Percentiles rank a stretch among this genome's conserved stretches.
These are phyloP conservation scores for Valencia hispanica DNA, from an alignment of 2,797 vertebrate species.

Conservation along the genomic window DNA sequence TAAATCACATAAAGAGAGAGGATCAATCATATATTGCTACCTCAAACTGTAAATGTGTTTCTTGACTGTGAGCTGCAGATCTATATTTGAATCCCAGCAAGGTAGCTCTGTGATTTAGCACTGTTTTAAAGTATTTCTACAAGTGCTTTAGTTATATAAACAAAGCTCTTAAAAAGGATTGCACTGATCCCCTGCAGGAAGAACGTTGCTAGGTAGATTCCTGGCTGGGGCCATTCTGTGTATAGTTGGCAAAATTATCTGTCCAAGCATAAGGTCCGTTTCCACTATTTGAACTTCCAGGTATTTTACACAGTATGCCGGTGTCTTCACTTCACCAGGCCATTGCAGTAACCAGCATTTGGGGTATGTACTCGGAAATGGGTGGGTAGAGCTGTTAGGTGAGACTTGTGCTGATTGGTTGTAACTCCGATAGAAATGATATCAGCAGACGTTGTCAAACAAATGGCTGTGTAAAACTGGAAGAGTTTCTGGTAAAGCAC, in stretches of 20 bases:
- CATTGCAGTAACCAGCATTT: too few species aligned
- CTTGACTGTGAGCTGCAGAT: slow-evolving; percentile 1
- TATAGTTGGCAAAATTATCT: not conserved
- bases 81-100: slow-evolving; percentile 10
- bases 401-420: too few species aligned
- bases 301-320: too few species aligned
- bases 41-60: slow-evolving; percentile 29
- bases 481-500: too few species aligned
- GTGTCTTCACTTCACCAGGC: too few species aligned
- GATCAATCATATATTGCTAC: slow-evolving; percentile 1
- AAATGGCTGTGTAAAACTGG: too few species aligned
- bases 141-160: not conserved
- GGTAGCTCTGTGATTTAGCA: not conserved
- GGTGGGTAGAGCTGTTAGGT: too few species aligned
- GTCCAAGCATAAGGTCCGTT: not conserved
- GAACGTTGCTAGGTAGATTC: not conserved
- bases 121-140: slow-evolving; percentile 2
- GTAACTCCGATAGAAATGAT: too few species aligned
- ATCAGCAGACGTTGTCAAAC: too few species aligned
- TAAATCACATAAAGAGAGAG: slow-evolving; percentile 18
- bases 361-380: too few species aligned
- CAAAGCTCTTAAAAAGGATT: not conserved
- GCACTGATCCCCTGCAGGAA: not conserved
- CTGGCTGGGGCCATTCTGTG: not conserved
- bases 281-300: too few species aligned